Evolutionary conservation across 2,888 invertebrate genomes (phyloP).

Genomic region (Cactoblastis cactorum): DNA sequence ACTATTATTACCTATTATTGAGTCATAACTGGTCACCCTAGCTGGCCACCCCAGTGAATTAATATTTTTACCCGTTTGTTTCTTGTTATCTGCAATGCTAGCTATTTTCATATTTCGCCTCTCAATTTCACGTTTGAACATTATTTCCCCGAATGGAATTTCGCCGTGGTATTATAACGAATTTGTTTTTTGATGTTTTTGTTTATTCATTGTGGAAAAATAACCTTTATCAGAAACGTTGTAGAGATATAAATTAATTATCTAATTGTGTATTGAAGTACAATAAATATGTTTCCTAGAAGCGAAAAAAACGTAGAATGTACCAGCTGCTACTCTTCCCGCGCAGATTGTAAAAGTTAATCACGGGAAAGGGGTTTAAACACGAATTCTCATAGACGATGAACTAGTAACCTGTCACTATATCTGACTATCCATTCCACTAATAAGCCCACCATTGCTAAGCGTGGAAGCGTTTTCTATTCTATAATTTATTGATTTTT

Average conservation of each 20-base stretch:
- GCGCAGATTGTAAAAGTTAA: too few relatives aligned
- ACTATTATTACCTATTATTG: neutral
- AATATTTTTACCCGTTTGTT: slow-evolving; percentile 59
- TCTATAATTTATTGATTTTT: too few relatives aligned
- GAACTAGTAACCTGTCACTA: too few relatives aligned
- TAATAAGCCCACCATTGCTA: too few relatives aligned
- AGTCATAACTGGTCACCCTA: slow-evolving; percentile 24
- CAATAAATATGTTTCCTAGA: too few relatives aligned
- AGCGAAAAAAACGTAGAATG: too few relatives aligned
- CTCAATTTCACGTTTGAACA: slow-evolving; percentile 12
- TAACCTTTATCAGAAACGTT: neutral
- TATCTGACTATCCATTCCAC: too few relatives aligned
- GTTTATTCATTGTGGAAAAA: neutral
- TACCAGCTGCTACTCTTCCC: too few relatives aligned
- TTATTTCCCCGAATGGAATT: slow-evolving; percentile 6
- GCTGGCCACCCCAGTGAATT: slow-evolving; percentile 39
- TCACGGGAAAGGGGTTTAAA: too few relatives aligned
- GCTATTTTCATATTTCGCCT: slow-evolving; percentile 28
- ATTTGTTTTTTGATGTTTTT: slow-evolving; percentile 11
- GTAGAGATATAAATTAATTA: neutral
- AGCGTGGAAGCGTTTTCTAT: too few relatives aligned
- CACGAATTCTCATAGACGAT: too few relatives aligned
- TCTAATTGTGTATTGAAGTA: neutral
- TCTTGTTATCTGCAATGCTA: slow-evolving; percentile 49
- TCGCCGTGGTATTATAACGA: neutral